Conservation (phyloP, 2,113 vertebrate species). For the Prunella fulvescens region DNA sequence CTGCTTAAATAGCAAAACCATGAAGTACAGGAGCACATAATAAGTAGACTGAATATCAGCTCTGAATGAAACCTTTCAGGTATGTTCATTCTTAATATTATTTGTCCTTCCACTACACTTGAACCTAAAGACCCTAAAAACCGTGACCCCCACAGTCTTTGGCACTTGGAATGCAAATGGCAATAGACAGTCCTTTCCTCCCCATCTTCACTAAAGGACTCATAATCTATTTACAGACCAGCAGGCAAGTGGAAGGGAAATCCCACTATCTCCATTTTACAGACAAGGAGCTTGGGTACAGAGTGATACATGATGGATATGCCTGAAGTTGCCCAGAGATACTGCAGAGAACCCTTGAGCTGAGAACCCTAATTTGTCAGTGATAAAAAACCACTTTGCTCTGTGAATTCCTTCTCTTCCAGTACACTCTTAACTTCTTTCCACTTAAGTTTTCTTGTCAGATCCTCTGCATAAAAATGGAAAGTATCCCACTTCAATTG, state of each 20-base stretch:
- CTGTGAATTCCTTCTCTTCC: not conserved
- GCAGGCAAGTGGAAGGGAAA: not conserved
- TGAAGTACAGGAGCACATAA: not conserved
- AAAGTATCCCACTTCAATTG: not conserved
- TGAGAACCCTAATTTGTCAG: not conserved
- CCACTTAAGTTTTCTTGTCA: not conserved
- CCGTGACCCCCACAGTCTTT: not conserved
- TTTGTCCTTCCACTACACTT: not conserved
- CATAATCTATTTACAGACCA: not conserved
- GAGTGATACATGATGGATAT: fast-evolving
- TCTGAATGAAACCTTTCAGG: not conserved
- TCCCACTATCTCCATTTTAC: not conserved
- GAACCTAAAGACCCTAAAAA: not conserved
- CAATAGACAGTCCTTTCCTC: not conserved
- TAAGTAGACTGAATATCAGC: not conserved
- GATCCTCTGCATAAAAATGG: not conserved
- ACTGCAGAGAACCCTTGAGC: not conserved
- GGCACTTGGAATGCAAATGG: not conserved
- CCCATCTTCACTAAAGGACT: not conserved
- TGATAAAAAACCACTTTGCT: not conserved
- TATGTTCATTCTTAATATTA: not conserved
- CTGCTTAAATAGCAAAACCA: not conserved
- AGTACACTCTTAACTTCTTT: not conserved
- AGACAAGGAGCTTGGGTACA: not conserved
- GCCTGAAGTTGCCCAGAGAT: not conserved